Evolutionary conservation across 2,797 vertebrate species (phyloP), one percentile per base, ranked within the genome.

Genomic region (Poeciliopsis infans): DNA sequence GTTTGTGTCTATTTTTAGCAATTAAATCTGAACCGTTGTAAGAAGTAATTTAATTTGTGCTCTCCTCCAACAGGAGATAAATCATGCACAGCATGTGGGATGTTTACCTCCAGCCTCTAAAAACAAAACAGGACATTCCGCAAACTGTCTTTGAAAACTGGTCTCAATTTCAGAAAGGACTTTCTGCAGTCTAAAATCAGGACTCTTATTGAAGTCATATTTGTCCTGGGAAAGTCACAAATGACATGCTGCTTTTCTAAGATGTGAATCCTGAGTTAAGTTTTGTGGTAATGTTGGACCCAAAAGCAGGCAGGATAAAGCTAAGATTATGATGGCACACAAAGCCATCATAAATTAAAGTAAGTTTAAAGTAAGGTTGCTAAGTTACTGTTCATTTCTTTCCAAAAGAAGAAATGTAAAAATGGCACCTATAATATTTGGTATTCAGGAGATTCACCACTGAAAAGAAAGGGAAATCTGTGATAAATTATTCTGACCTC

Each of bases 111-210:
- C 72, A 51, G 75, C 31, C 33, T 51, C 64, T 57, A 33, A 76
- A 77, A 84, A 80, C 59, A 83, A 61, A 68, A 41, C 64, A 39
- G 36, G 3, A 68, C 20, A 51, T 51, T 51, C 20, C 0, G 4
- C 64, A 70, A n/a, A 28, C 43, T 74, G 33, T 46, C 7, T n/a
- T 43, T 73, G 75, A 70, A 75, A 77, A 70, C 71, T 79, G 70
- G 81, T 77, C 28, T 53, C 76, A 82, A 33, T 45, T 59, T 80
- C 55, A 46, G 83, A 85, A 69, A 86, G n/a, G 72, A 72, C 72
- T 81, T 49, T 72, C 47, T 36, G 36, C 79, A 74, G 72, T 69
- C 73, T 80, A 55, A 51, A 25, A 74, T 74, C 39, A 55, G 51
- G 66, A 69, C 28, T 47, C 15, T 64, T 0, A 46, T 71, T 1